Evolutionary conservation across 2,797 vertebrate genomes (phyloP).

Genomic region (Notoglanidium macrostoma): DNA sequence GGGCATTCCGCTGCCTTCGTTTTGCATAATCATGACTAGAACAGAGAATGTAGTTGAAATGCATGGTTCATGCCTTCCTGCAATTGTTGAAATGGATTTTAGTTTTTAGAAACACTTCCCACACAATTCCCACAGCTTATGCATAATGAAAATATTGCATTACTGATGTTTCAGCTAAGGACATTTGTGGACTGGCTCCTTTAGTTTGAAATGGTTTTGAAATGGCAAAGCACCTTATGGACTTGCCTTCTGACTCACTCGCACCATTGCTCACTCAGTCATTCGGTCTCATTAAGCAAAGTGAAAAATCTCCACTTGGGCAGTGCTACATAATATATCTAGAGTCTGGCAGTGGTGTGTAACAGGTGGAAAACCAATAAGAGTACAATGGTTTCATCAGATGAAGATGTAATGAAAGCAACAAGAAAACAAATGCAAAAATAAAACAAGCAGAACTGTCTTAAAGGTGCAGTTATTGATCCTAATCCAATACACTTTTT

Average conservation of each 20-base stretch:
- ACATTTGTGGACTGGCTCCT: neutral
- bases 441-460: neutral
- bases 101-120: conserved; percentile 15
- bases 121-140: neutral
- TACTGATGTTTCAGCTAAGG: conserved; percentile 1
- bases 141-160: neutral
- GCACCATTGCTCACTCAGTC: neutral
- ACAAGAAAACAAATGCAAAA: neutral
- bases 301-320: neutral
- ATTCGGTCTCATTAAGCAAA: neutral
- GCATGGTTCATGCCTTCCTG: neutral
- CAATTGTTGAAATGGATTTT: conserved; percentile 6
- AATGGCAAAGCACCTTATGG: neutral
- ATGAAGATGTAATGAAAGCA: neutral
- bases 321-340: neutral
- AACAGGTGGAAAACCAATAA: neutral
- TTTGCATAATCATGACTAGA: neutral
- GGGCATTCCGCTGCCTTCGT: neutral
- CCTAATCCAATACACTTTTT: too few species aligned
- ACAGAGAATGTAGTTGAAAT: neutral
- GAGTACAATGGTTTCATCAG: neutral
- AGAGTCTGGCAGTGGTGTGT: neutral
- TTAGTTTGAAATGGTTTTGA: neutral
- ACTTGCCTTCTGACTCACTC: neutral
- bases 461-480: neutral